Evolutionary conservation across 2,113 vertebrate genomes (phyloP).

Genomic region (Trochalopteron elliotii): DNA sequence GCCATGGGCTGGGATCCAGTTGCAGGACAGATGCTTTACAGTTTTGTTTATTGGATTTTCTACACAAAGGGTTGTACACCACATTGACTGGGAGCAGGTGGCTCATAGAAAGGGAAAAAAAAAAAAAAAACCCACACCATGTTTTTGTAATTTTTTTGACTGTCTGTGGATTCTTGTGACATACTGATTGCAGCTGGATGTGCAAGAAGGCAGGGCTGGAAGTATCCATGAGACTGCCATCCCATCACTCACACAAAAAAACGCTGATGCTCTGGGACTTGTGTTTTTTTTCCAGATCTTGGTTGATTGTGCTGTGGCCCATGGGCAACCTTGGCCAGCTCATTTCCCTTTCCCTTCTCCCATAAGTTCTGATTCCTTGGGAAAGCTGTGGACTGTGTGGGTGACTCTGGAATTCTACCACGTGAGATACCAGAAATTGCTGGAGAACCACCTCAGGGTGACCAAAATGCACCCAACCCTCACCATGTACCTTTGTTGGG

Average conservation of each 20-base stretch:
- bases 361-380: neutral
- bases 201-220: neutral
- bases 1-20: constrained; percentile 36
- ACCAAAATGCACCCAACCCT: neutral
- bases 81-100: constrained; percentile 40
- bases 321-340: rapidly evolving
- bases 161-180: neutral
- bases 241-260: neutral
- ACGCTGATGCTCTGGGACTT: neutral
- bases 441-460: neutral
- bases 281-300: neutral
- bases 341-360: neutral
- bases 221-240: neutral
- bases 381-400: neutral
- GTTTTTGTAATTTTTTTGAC: neutral
- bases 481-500: rapidly evolving
- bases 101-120: neutral
- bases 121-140: rapidly evolving
- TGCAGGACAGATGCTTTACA: constrained; percentile 50
- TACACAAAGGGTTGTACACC: constrained; percentile 1
- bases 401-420: neutral
- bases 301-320: rapidly evolving
- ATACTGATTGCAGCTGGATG: constrained; percentile 1
- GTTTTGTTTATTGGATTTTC: constrained; percentile 45
- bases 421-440: neutral